These are phyloP conservation scores for Acromyrmex echinatior DNA, from an alignment of 1,140 invertebrate species.

Conservation along the genomic window DNA sequence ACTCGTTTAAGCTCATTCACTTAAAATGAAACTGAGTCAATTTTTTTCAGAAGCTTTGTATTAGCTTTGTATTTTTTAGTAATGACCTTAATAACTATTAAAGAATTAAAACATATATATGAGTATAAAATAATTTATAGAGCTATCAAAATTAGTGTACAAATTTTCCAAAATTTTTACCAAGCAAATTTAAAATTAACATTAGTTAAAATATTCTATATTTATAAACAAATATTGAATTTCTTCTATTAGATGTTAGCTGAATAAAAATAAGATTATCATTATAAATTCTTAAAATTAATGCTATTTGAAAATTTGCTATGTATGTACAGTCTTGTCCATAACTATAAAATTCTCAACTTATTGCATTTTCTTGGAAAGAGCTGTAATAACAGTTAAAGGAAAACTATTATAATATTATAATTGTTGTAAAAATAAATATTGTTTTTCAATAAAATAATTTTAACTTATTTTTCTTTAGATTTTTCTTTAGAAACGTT, in stretches of 20 bases:
- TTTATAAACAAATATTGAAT: background rate
- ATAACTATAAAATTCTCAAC: too few species aligned
- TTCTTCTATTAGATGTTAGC: too few species aligned
- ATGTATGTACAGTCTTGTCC: background rate
- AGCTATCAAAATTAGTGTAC: background rate
- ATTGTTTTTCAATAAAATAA: too few species aligned
- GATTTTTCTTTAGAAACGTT: too few species aligned
- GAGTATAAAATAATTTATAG: background rate
- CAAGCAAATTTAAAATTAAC: background rate
- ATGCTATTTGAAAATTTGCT: background rate
- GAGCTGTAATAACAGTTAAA: too few species aligned
- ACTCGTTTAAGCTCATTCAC: slow-evolving; percentile 35
- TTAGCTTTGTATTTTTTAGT: background rate
- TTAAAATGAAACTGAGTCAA: background rate
- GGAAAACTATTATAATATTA: too few species aligned
- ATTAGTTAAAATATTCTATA: background rate
- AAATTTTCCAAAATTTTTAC: background rate
- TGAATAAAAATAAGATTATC: background rate
- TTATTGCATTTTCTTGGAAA: too few species aligned
- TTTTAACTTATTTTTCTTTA: too few species aligned
- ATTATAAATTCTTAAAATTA: background rate
- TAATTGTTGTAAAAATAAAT: too few species aligned
- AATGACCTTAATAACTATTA: background rate
- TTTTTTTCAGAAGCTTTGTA: background rate
- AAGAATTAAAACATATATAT: background rate